Evolutionary conservation across 2,113 vertebrate genomes (phyloP), one percentile per base, ranked within the genome.

Genomic region (Corvus moneduloides): DNA sequence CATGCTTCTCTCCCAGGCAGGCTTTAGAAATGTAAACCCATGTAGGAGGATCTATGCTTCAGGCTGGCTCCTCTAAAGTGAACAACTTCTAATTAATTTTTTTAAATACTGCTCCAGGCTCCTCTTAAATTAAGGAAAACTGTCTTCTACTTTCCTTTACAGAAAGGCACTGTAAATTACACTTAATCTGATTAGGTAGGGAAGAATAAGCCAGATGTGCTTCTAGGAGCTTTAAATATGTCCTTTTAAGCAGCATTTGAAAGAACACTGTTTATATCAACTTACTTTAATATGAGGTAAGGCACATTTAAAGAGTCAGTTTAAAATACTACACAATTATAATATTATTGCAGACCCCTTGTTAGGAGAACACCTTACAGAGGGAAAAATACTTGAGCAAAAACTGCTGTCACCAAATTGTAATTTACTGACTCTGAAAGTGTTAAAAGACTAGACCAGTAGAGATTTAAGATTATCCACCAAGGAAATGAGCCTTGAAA

Each of bases 11-110:
- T 94, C 2, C 6, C 33, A 90, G 79, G 86, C 48, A 95, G 66
- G 49, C 67, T 93, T 95, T 83, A 96, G 91, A 96, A 96, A 97
- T 92, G 81, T 95, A 94, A 97, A 97, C 3, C 6, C 22, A 3
- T 48, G 48, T 52, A 90, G 92, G 90, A 96, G 85, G 89, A 96
- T 90, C 94, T 93, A 20, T 76, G 91, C 94, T 96, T 84, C 79
- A 95, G 96, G 82, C 90, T 91, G 91, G 62, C 84, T 97, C 66
- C 92, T 97, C 95, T 94, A 87, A 97, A 97, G 83, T 93, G 82
- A 97, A 92, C 86, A 97, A 94, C 69, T 97, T 96, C 93, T 97
- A 97, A 97, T 97, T 97, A 97, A 78, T 88, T 87, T 92, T 78
- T 76, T 77, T 4, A 84, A 95, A 96, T 89, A 86, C 63, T 11